phyloP scores from a whole-genome alignment of 2,888 invertebrate species.

The Lysandra bellargus region DNA sequence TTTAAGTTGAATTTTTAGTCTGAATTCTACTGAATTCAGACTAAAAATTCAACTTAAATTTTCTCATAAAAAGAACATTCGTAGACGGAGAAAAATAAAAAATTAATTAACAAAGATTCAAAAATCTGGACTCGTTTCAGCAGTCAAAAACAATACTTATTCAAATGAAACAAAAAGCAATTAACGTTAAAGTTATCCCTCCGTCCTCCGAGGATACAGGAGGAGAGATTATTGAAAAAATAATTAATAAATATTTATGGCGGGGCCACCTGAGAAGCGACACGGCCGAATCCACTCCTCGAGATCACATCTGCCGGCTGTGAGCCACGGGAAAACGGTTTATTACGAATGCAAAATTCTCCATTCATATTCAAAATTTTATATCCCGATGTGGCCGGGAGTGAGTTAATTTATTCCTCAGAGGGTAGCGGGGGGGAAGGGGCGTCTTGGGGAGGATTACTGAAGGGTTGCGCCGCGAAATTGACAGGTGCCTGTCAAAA shows the following conservation, averaged over 20 bases:
- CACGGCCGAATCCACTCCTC: slow-evolving; percentile 67
- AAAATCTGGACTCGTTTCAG: slow-evolving; percentile 69
- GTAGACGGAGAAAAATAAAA: slow-evolving; percentile 49
- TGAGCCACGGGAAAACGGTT: slow-evolving; percentile 82
- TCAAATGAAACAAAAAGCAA: slow-evolving; percentile 81
- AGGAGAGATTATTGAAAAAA: slow-evolving; percentile 80
- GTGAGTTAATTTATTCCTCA: slow-evolving; percentile 88
- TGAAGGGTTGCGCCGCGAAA: slow-evolving; percentile 76
- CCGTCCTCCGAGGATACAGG: slow-evolving; percentile 68
- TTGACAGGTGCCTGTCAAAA: slow-evolving; percentile 81
- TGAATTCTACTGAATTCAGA: no score
- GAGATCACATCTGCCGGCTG: slow-evolving; percentile 73
- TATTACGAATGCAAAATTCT: slow-evolving; percentile 92
- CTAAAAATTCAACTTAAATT: neutral
- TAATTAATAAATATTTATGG: slow-evolving; percentile 81
- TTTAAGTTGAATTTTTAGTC: no score
- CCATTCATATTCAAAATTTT: slow-evolving; percentile 95
- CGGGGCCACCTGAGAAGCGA: slow-evolving; percentile 75
- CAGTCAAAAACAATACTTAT: slow-evolving; percentile 81
- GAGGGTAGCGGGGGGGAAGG: slow-evolving; percentile 70
- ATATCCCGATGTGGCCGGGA: slow-evolving; percentile 86
- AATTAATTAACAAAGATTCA: slow-evolving; percentile 62
- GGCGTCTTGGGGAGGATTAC: slow-evolving; percentile 76
- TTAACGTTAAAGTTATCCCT: slow-evolving; percentile 77
- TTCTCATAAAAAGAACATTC: neutral